Percentiles rank a stretch among this genome's conserved stretches.
Evolutionary conservation across 2,888 invertebrate species (phyloP).

Genomic region (Uropetala carovei): DNA sequence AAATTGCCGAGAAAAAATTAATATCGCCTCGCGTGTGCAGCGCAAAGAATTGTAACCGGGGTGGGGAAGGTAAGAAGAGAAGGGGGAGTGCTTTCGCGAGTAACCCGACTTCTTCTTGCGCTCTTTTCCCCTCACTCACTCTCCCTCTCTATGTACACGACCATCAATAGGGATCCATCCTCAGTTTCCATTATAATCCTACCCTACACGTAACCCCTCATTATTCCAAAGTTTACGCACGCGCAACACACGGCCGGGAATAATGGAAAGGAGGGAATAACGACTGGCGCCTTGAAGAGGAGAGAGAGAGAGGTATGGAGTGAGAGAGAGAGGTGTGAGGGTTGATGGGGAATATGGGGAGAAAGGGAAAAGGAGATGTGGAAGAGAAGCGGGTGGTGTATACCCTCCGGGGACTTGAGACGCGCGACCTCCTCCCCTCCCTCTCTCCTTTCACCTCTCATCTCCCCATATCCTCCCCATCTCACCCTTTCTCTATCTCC

Average conservation of each 20-base stretch:
- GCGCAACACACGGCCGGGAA: constrained; percentile 40
- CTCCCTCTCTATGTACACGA: not conserved
- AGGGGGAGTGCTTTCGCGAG: not conserved
- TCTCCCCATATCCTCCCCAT: not conserved
- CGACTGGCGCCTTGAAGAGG: not conserved
- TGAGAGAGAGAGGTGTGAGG: constrained; percentile 30
- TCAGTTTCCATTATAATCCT: constrained; percentile 37
- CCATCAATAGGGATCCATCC: constrained; percentile 47
- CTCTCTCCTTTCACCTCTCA: not conserved
- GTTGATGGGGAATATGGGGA: not conserved
- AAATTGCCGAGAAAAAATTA: too few relatives aligned
- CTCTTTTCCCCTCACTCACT: not conserved
- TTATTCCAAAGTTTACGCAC: constrained; percentile 63
- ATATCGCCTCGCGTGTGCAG: too few relatives aligned
- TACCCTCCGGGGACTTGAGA: not conserved
- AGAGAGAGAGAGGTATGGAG: not conserved
- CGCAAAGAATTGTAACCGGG: too few relatives aligned
- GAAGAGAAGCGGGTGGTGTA: not conserved
- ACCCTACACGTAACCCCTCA: constrained; percentile 41
- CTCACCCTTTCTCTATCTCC: not conserved
- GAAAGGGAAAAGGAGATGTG: not conserved
- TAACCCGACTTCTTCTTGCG: constrained; percentile 15
- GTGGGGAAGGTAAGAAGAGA: too few relatives aligned
- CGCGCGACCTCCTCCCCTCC: constrained; percentile 7
- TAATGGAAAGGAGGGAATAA: constrained; percentile 43